phyloP scores from a whole-genome alignment of 2,797 vertebrate species.

The Clarias pachynema region DNA sequence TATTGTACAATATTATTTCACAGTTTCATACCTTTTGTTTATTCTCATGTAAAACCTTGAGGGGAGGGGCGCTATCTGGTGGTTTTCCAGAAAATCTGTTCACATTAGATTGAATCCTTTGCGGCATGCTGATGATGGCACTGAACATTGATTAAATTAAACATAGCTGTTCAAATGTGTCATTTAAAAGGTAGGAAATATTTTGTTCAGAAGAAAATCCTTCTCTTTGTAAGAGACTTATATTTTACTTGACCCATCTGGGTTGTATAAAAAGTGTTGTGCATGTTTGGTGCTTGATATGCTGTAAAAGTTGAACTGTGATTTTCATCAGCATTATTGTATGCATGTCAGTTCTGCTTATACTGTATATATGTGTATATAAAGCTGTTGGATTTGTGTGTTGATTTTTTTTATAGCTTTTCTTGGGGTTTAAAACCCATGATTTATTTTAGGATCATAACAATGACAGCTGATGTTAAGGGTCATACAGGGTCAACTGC shows the following conservation, averaged over 20 bases:
- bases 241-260: constrained; percentile 36
- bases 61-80: background rate
- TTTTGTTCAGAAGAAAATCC: constrained; percentile 17
- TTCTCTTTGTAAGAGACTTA: constrained; percentile 58
- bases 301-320: constrained; percentile 24
- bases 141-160: background rate
- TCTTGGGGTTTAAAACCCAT: background rate
- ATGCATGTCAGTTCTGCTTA: background rate
- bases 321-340: constrained; percentile 1
- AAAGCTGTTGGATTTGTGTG: background rate
- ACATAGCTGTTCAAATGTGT: constrained; percentile 1
- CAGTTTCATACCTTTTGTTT: background rate
- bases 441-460: background rate
- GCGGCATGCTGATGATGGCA: background rate
- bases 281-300: constrained; percentile 28
- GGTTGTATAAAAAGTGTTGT: constrained; percentile 35
- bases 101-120: background rate
- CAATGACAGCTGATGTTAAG: background rate
- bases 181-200: constrained; percentile 10
- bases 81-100: constrained; percentile 16
- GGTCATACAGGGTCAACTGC: constrained; percentile 5
- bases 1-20: background rate
- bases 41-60: no score
- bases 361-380: background rate
- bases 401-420: background rate